phyloP scores from a whole-genome alignment of 2,113 vertebrate genomes.

The Erythrolamprus reginae region DNA sequence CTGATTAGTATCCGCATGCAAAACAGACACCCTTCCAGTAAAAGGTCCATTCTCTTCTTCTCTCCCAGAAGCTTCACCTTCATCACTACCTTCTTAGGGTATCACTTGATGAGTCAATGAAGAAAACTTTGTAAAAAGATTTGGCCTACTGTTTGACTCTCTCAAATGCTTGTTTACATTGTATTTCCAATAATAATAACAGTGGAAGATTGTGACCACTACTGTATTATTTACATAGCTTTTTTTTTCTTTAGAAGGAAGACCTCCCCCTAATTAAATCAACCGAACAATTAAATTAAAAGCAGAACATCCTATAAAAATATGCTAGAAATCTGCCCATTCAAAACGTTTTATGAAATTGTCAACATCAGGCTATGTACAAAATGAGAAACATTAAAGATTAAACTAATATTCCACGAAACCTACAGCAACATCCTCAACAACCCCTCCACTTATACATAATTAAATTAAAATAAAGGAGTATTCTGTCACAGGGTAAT shows the following conservation, averaged over 20 bases:
- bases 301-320: not conserved
- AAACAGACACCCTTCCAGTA: slow-evolving; percentile 77
- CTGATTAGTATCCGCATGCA: slow-evolving; percentile 78
- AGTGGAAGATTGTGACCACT: not conserved
- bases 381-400: not conserved
- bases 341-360: not conserved
- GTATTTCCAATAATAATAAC: not conserved
- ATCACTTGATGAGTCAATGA: slow-evolving; percentile 54
- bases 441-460: not conserved
- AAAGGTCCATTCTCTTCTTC: slow-evolving; percentile 75
- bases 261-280: not conserved
- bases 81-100: slow-evolving; percentile 57
- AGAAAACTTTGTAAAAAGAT: slow-evolving; percentile 48
- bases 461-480: not conserved
- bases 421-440: not conserved
- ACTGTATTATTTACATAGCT: not conserved
- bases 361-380: not conserved
- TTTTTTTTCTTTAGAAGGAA: not conserved
- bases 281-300: not conserved
- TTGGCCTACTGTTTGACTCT: slow-evolving; percentile 47
- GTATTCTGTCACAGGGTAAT: not conserved
- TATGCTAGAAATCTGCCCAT: not conserved
- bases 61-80: slow-evolving; percentile 56
- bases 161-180: slow-evolving; percentile 15
- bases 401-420: not conserved